Percentiles rank a stretch among this genome's conserved stretches.
phyloP scores from a whole-genome alignment of 37 sponge, comb jelly and placozoan species.

The Theonella swinhoei region DNA sequence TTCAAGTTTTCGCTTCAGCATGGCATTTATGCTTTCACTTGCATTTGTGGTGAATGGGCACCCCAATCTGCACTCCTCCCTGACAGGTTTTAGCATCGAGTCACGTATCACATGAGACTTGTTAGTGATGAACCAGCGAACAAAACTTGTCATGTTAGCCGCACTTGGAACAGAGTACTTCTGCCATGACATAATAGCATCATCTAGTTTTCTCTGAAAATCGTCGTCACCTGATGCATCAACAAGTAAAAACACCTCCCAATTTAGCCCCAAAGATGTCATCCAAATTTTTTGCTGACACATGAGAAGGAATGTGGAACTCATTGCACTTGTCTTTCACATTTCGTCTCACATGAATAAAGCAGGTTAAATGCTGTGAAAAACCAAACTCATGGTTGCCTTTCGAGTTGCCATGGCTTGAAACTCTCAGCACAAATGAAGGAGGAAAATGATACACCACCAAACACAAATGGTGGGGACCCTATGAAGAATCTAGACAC shows the following conservation, averaged over 20 bases:
- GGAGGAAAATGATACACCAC: slow-evolving; percentile 8
- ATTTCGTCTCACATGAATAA: slow-evolving; percentile 16
- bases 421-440: slow-evolving; percentile 4
- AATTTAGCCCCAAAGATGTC: background rate
- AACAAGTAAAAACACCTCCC: slow-evolving; percentile 1
- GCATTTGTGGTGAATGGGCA: slow-evolving; percentile 41
- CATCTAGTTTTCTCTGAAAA: background rate
- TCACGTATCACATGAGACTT: slow-evolving; percentile 6
- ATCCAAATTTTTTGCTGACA: slow-evolving; percentile 6
- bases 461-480: slow-evolving; percentile 42
- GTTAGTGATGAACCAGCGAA: background rate
- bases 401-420: slow-evolving; percentile 33
- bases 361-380: slow-evolving; percentile 15
- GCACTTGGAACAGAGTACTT: too few relatives aligned
- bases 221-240: too few relatives aligned
- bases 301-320: too few relatives aligned
- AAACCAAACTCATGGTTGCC: slow-evolving; percentile 14
- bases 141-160: too few relatives aligned
- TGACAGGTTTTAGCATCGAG: slow-evolving; percentile 8
- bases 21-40: too few relatives aligned
- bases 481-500: slow-evolving; percentile 23
- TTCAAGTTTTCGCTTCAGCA: too few relatives aligned
- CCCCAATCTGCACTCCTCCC: slow-evolving; percentile 45
- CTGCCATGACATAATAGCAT: too few relatives aligned
- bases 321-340: slow-evolving; percentile 38